Evolutionary conservation across 2,797 vertebrate genomes (phyloP), one percentile per base, ranked within the genome.

Genomic region (Synaphobranchus kaupii): DNA sequence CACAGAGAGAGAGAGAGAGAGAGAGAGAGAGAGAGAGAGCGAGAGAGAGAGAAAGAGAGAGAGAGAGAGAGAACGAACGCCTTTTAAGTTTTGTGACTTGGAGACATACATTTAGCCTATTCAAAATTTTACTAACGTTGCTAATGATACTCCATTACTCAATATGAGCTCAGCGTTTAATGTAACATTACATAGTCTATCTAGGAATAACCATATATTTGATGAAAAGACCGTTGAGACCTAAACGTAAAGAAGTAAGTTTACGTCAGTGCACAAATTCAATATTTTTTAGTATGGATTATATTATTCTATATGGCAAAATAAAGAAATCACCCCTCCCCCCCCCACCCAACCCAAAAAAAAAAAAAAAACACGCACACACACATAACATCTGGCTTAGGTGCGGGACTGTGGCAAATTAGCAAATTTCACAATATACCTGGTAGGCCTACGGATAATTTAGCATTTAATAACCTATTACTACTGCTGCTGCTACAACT

Each of bases 21-120:
- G 48, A 50, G 48, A 50, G 48, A 50, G 48, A 50, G 48, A 50
- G 48, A 25, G 25, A 66, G 54, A 56, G 54, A 56, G 13, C 15
- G 54, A 13, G 54, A 13, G 54, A 56, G 54, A 39, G 50, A 50
- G 48, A 50, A 5, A 50, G 48, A 50, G 48, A 50, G 48, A 50
- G 48, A 50, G 48, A 50, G 90, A 90, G 88, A 89, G 90, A 87
- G 89, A 90, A 89, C 86, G 86, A 85, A 88, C 85, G 20, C 7
- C 52, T 82, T 81, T 28, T 10, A 47, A 82, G 39, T 48, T 52
- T n/a, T 31, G 28, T 34, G 2, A 10, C 28, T 71, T 34, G 9
- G 20, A 60, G 66, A 71, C n/a, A 71, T 71, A 4, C 10, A 71
- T 71, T 71, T 71, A 71, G n/a, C 60, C 22, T 66, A 25, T 60